phyloP scores from a whole-genome alignment of 2,888 invertebrate species.

The Cosmopolites sordidus region DNA sequence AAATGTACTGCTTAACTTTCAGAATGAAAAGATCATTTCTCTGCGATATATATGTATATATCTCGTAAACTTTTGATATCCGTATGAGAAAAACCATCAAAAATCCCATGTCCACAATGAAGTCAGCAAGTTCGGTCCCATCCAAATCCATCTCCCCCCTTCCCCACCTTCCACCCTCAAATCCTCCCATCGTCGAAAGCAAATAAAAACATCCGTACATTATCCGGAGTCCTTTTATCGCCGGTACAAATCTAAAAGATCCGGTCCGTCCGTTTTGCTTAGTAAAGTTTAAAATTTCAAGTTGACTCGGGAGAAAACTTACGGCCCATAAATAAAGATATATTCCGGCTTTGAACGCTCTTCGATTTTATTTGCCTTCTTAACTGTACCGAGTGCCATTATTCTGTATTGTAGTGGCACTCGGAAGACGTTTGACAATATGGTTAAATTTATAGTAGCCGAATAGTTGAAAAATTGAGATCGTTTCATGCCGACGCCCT shows the following conservation, averaged over 20 bases:
- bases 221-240: conserved; percentile 6
- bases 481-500: not conserved
- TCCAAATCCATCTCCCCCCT: too few species aligned
- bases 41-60: too few species aligned
- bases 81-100: too few species aligned
- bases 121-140: too few species aligned
- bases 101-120: too few species aligned
- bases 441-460: conserved; percentile 19
- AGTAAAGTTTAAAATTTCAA: conserved; percentile 25
- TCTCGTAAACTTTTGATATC: too few species aligned
- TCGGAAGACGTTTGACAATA: conserved; percentile 23
- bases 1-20: too few species aligned
- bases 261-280: conserved; percentile 15
- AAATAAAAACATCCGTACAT: not conserved
- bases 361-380: conserved; percentile 25
- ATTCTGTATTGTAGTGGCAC: conserved; percentile 23
- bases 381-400: conserved; percentile 24
- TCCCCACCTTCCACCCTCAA: too few species aligned
- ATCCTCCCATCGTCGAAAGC: too few species aligned
- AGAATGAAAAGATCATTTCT: too few species aligned
- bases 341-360: conserved; percentile 18
- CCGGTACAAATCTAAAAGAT: conserved; percentile 14
- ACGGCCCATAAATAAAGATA: conserved; percentile 24
- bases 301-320: conserved; percentile 12
- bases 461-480: conserved; percentile 1